Percentiles rank a stretch among this genome's conserved stretches.
Conservation (phyloP, 1,140 invertebrate genomes). For the Caerostris darwini region DNA sequence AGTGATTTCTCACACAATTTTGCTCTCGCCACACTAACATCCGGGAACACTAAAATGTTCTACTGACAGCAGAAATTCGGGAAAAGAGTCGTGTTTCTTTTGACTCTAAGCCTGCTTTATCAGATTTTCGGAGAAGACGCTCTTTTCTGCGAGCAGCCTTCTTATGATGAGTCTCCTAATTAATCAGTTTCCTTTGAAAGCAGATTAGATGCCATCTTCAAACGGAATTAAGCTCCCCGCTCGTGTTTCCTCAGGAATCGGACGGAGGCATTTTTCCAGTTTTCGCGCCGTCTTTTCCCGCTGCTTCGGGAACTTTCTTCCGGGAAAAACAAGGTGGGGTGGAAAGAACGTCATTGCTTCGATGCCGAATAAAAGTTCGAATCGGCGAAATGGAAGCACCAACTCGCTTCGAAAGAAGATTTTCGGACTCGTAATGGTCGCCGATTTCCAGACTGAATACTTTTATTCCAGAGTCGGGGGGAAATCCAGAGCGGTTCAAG, state of each 20-base stretch:
- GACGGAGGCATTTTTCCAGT: constrained; percentile 18
- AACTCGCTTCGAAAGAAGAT: no score
- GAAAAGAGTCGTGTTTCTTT: neutral
- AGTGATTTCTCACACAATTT: no score
- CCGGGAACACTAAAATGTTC: neutral
- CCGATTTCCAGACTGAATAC: no score
- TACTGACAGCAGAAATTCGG: neutral
- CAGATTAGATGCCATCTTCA: constrained; percentile 55
- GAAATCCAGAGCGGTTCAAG: no score
- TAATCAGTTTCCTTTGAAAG: constrained; percentile 60
- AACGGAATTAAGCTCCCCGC: constrained; percentile 23
- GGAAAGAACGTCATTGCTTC: neutral
- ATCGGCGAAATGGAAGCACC: neutral
- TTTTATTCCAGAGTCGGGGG: no score
- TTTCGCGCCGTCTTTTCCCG: neutral
- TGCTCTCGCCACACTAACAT: no score
- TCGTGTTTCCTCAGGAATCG: neutral
- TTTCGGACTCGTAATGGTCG: no score
- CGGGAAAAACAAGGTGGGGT: neutral
- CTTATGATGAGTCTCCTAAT: constrained; percentile 51
- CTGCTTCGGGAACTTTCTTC: neutral
- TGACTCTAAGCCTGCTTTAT: neutral
- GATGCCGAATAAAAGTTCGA: neutral
- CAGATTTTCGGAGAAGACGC: neutral
- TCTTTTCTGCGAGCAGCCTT: constrained; percentile 20